Evolutionary conservation across 2,888 invertebrate genomes (phyloP), one percentile per base, ranked within the genome.

Genomic region (Thymelicus acteon): DNA sequence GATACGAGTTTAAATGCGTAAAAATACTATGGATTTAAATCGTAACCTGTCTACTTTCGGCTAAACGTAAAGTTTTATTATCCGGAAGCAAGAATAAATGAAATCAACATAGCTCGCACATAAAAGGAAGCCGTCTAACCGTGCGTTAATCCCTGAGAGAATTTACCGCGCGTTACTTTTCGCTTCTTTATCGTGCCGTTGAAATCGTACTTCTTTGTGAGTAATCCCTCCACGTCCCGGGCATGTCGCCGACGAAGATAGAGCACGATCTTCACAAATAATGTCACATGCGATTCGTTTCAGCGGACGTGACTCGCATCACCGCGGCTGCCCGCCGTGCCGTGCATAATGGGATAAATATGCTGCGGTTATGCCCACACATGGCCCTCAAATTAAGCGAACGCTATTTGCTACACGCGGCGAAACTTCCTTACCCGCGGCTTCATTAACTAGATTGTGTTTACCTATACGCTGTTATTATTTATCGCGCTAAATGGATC

Each of bases 281-380:
- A 93, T 93, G 93, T 93, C 93, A 93, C 93, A 93, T 93, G 93
- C 93, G 93, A 93, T 93, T 93, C 93, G 93, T 93, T 93, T 93
- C 92, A 85, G 86, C 82, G 85, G 87, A 93, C 93, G 93, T 93
- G 93, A 92, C 93, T 92, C 90, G 93, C 93, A 93, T 93, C 90
- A 81, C 86, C 88, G 87, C 85, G 87, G 86, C 85, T 83, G 84
- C 84, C 84, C 85, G 84, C 82, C 87, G 87, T 85, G 76, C 72
- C 78, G 77, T 77, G 90, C 92, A 93, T 93, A 93, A 93, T 93
- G 92, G 92, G 92, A 91, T 93, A 93, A 92, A 92, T 93, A 92
- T 92, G 91, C 90, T 86, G 91, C 89, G 92, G 92, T 87, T 90
- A 90, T 91, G 88, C 91, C 86, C 88, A 86, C 90, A 88, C 92